Conservation (phyloP, 2,797 vertebrate species). For the Lutjanus argentimaculatus region DNA sequence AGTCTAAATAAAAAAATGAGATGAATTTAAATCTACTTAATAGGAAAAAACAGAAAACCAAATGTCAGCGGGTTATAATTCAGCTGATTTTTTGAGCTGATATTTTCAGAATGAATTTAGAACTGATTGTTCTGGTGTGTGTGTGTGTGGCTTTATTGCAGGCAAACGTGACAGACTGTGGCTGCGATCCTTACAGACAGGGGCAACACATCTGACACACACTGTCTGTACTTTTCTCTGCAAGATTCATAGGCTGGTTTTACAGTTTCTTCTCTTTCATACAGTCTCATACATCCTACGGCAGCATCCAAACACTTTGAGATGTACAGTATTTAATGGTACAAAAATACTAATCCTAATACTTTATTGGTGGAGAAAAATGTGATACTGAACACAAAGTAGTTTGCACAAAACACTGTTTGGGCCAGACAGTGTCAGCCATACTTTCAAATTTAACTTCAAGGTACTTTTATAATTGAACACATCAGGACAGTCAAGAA, state of each 20-base stretch:
- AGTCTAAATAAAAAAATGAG: background rate
- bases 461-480: background rate
- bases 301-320: background rate
- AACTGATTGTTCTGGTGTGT: background rate
- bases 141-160: slow-evolving; percentile 7
- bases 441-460: background rate
- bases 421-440: background rate
- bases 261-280: background rate
- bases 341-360: background rate
- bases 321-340: background rate
- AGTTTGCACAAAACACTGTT: background rate
- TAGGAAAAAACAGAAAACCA: background rate
- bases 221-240: slow-evolving; percentile 17
- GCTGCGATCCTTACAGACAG: slow-evolving; percentile 29
- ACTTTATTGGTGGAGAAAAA: background rate
- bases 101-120: background rate
- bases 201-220: slow-evolving; percentile 33
- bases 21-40: background rate
- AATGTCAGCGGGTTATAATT: background rate
- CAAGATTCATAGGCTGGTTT: slow-evolving; percentile 3
- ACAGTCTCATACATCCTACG: background rate
- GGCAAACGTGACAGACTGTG: slow-evolving; percentile 45
- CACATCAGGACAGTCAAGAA: background rate
- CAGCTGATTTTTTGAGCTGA: background rate
- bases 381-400: background rate